Percentiles rank a stretch among this genome's conserved stretches.
Conservation (phyloP, 2,888 invertebrate genomes). For the Metellina segmentata region DNA sequence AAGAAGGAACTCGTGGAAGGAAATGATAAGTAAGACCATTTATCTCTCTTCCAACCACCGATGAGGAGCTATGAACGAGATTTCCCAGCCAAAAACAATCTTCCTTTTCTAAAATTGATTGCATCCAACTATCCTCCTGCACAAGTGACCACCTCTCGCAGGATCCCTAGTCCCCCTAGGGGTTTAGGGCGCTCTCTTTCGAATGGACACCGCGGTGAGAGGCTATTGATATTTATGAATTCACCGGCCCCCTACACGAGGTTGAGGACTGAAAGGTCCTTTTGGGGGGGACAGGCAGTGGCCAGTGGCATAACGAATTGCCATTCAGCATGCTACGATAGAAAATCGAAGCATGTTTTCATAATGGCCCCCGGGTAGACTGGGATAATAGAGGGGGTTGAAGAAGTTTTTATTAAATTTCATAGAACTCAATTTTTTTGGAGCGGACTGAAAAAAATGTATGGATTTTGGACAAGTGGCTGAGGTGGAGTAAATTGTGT, state of each 20-base stretch:
- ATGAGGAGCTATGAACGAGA: constrained; percentile 22
- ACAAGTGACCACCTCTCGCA: constrained; percentile 48
- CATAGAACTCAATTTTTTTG: constrained; percentile 39
- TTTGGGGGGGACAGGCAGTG: constrained; percentile 6
- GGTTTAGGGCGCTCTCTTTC: background rate
- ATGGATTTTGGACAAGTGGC: constrained; percentile 10
- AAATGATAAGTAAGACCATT: background rate
- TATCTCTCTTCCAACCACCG: background rate
- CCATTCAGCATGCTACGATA: constrained; percentile 15
- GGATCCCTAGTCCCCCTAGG: background rate
- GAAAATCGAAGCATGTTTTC: constrained; percentile 71
- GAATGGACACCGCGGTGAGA: constrained; percentile 55
- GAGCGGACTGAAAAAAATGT: background rate
- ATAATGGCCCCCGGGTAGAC: constrained; percentile 54
- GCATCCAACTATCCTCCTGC: constrained; percentile 17
- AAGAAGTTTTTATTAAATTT: constrained; percentile 63
- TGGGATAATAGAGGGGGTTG: constrained; percentile 22
- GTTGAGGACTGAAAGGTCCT: background rate
- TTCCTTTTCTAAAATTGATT: constrained; percentile 55
- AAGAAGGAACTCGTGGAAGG: background rate
- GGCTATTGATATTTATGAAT: constrained; percentile 69
- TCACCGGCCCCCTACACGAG: constrained; percentile 3
- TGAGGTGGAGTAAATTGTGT: background rate
- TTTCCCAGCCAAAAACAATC: constrained; percentile 54
- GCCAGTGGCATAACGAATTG: constrained; percentile 48